Conservation (phyloP, 2,888 invertebrate genomes). For the Drosophila mettleri region DNA sequence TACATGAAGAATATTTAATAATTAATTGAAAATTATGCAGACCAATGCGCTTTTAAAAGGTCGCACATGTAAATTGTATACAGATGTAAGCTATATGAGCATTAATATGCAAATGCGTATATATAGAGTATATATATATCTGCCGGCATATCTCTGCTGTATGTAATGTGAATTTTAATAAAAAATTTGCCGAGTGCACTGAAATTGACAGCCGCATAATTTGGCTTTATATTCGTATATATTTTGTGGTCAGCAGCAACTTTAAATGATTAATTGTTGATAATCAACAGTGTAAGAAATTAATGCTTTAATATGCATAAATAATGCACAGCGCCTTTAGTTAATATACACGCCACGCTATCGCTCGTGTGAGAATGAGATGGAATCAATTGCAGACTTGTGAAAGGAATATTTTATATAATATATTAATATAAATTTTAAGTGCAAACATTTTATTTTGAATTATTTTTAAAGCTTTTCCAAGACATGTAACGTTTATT, state of each 20-base stretch:
- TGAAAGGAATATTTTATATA: too few relatives aligned
- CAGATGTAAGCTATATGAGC: conserved; percentile 28
- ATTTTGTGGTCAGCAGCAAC: conserved; percentile 40
- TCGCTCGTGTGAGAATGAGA: not conserved
- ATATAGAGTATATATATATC: conserved; percentile 11
- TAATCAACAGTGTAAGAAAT: conserved; percentile 40
- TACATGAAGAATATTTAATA: conserved; percentile 67
- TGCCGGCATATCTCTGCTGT: conserved; percentile 19
- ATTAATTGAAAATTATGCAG: conserved; percentile 74
- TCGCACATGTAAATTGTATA: conserved; percentile 35
- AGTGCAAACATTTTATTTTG: not conserved
- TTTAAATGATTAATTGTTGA: conserved; percentile 61
- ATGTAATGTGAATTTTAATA: conserved; percentile 58
- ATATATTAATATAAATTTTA: not conserved
- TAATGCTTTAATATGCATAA: conserved; percentile 29
- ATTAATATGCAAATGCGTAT: conserved; percentile 22
- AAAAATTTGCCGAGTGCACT: conserved; percentile 57
- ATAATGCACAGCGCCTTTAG: conserved; percentile 28
- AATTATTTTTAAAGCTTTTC: too few relatives aligned
- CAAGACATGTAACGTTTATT: too few relatives aligned
- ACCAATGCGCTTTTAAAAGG: conserved; percentile 54
- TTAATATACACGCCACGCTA: not conserved
- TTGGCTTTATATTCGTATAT: conserved; percentile 15
- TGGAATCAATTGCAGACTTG: not conserved
- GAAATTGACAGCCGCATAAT: conserved; percentile 64